These are phyloP conservation scores for Pseudococcus viburni DNA, from an alignment of 2,888 invertebrate genomes.

Conservation along the genomic window DNA sequence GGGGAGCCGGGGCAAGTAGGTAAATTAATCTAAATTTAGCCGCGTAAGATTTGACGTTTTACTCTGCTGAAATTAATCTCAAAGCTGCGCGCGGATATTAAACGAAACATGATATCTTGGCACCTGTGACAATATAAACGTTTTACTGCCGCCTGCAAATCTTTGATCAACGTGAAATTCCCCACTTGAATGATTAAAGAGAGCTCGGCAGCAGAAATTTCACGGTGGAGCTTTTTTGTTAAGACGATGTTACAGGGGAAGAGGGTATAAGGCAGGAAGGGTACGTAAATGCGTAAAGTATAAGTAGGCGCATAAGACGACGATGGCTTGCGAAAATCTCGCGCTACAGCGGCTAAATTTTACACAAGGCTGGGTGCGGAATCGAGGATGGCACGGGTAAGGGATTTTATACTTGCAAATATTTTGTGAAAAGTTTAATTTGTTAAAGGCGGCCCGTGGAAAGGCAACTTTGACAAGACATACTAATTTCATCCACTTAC, in stretches of 20 bases:
- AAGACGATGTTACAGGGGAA: not conserved
- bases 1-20: not conserved
- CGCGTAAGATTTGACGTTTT: not conserved
- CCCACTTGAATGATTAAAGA: slow-evolving; percentile 38
- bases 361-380: not conserved
- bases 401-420: slow-evolving; percentile 38
- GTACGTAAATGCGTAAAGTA: not conserved
- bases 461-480: slow-evolving; percentile 46
- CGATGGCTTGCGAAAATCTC: slow-evolving; percentile 16
- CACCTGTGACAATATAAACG: slow-evolving; percentile 25
- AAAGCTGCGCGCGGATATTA: not conserved
- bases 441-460: not conserved
- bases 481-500: slow-evolving; percentile 52
- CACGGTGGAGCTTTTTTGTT: not conserved
- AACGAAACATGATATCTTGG: slow-evolving; percentile 31
- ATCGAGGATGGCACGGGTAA: too few species aligned
- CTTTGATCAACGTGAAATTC: slow-evolving; percentile 14
- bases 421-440: slow-evolving; percentile 30
- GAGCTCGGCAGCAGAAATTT: not conserved
- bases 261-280: not conserved
- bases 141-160: not conserved
- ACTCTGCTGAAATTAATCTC: not conserved
- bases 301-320: not conserved
- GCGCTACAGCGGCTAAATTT: not conserved
- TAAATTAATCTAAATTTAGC: slow-evolving; percentile 9